Base-by-base conservation (phyloP, 2,113 vertebrate species). In the Albula goreensis region DNA sequence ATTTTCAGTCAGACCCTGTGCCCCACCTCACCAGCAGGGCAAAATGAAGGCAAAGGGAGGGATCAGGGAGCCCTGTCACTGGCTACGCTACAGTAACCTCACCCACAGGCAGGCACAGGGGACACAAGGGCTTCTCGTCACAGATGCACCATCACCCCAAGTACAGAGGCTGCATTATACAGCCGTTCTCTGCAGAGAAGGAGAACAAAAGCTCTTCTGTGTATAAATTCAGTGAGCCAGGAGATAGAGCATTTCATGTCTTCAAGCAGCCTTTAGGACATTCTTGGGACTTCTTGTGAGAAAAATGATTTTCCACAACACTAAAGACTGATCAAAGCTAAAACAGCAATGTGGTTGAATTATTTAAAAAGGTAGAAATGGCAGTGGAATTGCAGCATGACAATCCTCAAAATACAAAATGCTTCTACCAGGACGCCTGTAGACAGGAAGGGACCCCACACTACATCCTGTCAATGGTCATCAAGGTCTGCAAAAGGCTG, bases 151-250 rank as follows among this genome's bases (percentile, higher is more conserved):
- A 89, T 89, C 88, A 87, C 70, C 82, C 52, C 51, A 2, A 48
- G 86, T 87, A 96, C 94, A 96, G 94, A 94, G 91, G 92, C 89
- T n/a, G 90, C 87, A 93, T 95, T 96, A 94, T 96, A 77, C 91
- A 89, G 90, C 90, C 19, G 80, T 86, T 82, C 84, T 88, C 50
- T 17, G 74, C 80, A 83, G 78, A 31, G 81, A 84, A 53, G 22
- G 31, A 19, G 70, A 82, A 87, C 86, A 84, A 84, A 84, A 57
- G 78, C 53, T 9, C 25, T 50, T 77, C 83, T 87, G 81, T 86
- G 79, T 52, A 0, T n/a, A 13, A 31, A 51, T 31, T 60, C 53
- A 82, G 60, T 25, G 8, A 66, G 9, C 31, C 50, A 12, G 70
- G 5, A 78, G 85, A 86, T 86, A 48, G 78, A 86, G 81, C 41